These are phyloP conservation scores for Pangasianodon gigas DNA, from an alignment of 2,113 vertebrate species.

Conservation along the genomic window DNA sequence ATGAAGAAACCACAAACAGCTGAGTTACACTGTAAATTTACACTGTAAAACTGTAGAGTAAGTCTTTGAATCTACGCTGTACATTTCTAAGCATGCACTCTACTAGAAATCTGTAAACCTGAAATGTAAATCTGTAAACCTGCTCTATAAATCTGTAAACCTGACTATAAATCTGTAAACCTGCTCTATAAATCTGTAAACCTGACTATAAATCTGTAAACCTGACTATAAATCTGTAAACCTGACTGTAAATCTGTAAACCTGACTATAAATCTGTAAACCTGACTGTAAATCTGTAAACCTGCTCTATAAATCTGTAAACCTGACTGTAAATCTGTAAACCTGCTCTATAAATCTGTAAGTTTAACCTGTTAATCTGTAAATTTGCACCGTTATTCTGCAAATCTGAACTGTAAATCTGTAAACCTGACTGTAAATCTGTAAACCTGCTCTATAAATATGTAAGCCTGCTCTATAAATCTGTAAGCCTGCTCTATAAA, in stretches of 20 bases:
- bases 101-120: neutral
- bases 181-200: neutral
- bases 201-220: neutral
- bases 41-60: neutral
- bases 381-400: neutral
- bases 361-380: too few species aligned
- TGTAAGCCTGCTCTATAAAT: neutral
- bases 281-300: neutral
- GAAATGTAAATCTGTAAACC: neutral
- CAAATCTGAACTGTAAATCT: neutral
- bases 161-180: neutral
- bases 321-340: neutral
- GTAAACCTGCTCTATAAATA: neutral
- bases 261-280: neutral
- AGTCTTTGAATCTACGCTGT: neutral
- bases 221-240: neutral
- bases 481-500: accelerated
- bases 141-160: neutral
- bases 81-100: neutral
- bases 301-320: neutral
- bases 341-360: neutral
- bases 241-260: accelerated
- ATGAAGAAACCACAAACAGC: neutral
- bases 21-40: neutral
- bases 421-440: neutral